A percentile compares a stretch with the other conserved stretches of the same genome.
phyloP scores from a whole-genome alignment of 1,140 invertebrate genomes.

The Pseudomyrmex flavicornis region DNA sequence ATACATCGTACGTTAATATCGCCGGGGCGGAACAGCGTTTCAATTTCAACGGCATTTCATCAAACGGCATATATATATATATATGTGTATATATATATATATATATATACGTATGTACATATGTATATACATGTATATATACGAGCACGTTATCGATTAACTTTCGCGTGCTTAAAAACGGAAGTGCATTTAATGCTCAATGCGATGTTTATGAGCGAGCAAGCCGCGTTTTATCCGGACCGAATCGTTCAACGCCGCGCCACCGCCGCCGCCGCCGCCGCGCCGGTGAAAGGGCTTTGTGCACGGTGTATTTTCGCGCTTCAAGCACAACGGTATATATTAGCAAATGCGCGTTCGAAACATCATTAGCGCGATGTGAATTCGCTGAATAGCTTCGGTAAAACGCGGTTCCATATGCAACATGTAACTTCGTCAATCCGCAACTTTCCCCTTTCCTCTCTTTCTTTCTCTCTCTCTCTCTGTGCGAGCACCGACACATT shows the following conservation, averaged over 20 bases:
- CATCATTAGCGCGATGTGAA: constrained; percentile 2
- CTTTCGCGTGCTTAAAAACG: constrained; percentile 41
- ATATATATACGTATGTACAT: too few relatives aligned
- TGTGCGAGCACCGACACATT: too few relatives aligned
- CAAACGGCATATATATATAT: neutral
- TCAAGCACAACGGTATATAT: neutral
- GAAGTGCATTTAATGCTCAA: constrained; percentile 38
- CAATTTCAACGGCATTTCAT: too few relatives aligned
- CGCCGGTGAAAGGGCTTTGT: constrained; percentile 16
- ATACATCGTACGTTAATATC: neutral
- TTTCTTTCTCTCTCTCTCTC: neutral
- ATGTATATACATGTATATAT: too few relatives aligned
- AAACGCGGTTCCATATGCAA: neutral
- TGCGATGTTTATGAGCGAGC: constrained; percentile 45
- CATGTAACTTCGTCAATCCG: too few relatives aligned
- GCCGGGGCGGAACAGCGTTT: neutral
- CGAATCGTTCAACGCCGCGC: constrained; percentile 18
- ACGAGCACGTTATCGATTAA: constrained; percentile 38
- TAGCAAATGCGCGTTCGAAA: neutral
- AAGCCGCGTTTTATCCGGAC: constrained; percentile 28
- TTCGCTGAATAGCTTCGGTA: constrained; percentile 1
- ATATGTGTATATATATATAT: neutral
- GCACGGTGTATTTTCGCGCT: neutral
- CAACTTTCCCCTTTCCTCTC: neutral
- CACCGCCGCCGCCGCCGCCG: neutral